phyloP scores from a whole-genome alignment of 2,888 invertebrate species.

The Scaptomyza parva region DNA sequence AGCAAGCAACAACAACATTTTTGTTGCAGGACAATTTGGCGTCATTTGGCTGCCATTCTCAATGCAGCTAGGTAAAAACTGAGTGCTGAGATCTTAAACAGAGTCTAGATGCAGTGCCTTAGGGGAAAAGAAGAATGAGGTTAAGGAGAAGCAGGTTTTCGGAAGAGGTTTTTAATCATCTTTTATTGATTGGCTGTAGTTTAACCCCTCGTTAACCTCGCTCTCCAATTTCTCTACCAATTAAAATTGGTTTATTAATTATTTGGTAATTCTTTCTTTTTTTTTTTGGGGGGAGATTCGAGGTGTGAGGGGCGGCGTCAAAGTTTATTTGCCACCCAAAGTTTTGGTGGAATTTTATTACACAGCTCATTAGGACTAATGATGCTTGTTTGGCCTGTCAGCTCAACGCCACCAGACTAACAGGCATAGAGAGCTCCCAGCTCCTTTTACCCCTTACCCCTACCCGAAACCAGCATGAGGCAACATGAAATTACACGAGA shows the following conservation, averaged over 20 bases:
- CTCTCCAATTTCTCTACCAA: slow-evolving; percentile 14
- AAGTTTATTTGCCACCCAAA: slow-evolving; percentile 60
- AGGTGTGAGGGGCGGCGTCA: neutral
- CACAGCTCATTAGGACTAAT: slow-evolving; percentile 80
- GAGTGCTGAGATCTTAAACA: too few species aligned
- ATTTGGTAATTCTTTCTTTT: too few species aligned
- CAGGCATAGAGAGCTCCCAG: too few species aligned
- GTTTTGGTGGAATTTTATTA: slow-evolving; percentile 68
- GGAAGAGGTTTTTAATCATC: slow-evolving; percentile 20
- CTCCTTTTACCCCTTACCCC: neutral
- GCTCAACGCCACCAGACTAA: slow-evolving; percentile 18
- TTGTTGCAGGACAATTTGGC: slow-evolving; percentile 26
- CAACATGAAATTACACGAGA: neutral
- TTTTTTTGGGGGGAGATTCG: neutral
- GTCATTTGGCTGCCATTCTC: neutral
- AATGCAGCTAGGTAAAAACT: too few species aligned
- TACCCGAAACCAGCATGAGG: slow-evolving; percentile 1
- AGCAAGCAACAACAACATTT: slow-evolving; percentile 8
- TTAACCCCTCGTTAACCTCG: neutral
- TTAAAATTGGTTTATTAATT: slow-evolving; percentile 74
- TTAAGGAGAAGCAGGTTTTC: neutral
- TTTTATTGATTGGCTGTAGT: slow-evolving; percentile 38
- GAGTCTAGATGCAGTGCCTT: too few species aligned
- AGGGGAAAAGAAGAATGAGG: too few species aligned
- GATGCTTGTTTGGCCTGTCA: slow-evolving; percentile 74